Conservation (phyloP, 1,140 invertebrate genomes). For the Heliconius hewitsoni region DNA sequence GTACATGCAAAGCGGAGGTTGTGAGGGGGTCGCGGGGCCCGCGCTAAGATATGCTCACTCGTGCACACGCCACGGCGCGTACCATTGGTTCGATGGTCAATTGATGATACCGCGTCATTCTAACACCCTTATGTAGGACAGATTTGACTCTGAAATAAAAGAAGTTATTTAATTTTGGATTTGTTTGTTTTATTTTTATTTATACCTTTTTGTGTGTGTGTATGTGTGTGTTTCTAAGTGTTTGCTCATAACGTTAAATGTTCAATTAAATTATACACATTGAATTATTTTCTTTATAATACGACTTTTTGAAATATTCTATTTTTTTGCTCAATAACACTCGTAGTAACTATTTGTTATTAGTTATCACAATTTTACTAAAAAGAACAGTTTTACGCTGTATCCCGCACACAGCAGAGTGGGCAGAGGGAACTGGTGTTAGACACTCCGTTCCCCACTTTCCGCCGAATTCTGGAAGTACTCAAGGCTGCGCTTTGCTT, state of each 20-base stretch:
- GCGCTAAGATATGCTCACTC: slow-evolving; percentile 31
- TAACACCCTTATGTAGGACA: slow-evolving; percentile 80
- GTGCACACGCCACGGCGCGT: slow-evolving; percentile 61
- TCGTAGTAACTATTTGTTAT: no score
- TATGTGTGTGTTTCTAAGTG: background rate
- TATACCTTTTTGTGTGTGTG: background rate
- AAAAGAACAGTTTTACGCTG: no score
- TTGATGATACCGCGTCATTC: slow-evolving; percentile 77
- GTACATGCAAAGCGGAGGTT: background rate
- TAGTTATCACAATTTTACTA: no score
- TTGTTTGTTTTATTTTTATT: slow-evolving; percentile 67
- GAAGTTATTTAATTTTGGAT: slow-evolving; percentile 81
- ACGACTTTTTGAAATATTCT: no score
- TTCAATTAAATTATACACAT: no score
- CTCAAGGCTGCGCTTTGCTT: no score
- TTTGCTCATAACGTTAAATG: background rate
- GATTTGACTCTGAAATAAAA: slow-evolving; percentile 81
- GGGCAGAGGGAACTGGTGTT: no score
- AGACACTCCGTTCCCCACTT: no score
- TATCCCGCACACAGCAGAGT: no score
- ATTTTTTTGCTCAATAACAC: no score
- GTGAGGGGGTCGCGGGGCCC: background rate
- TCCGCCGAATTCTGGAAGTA: no score
- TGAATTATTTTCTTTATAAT: no score
- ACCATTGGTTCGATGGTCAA: slow-evolving; percentile 75